Conservation (phyloP, 2,888 invertebrate species). For the Erannis defoliaria region DNA sequence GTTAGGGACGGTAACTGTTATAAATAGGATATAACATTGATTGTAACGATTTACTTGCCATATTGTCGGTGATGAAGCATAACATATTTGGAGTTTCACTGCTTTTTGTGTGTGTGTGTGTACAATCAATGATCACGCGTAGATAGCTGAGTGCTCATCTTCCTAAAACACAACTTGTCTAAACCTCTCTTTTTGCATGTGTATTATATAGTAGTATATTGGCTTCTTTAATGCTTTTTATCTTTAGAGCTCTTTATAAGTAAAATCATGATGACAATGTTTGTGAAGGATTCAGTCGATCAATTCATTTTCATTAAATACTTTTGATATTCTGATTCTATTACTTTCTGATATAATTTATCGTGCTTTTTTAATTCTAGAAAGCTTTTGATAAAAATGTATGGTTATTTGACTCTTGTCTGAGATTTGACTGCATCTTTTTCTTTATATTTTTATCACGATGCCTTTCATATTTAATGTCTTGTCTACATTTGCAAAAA, state of each 20-base stretch:
- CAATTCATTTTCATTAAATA: not conserved
- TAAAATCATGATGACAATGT: not conserved
- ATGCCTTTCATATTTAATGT: not conserved
- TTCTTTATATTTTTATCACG: conserved; percentile 9
- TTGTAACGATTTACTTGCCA: conserved; percentile 45
- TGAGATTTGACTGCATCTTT: conserved; percentile 24
- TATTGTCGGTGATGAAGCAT: conserved; percentile 76
- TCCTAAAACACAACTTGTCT: not conserved
- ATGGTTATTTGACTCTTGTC: not conserved
- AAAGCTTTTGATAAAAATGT: not conserved
- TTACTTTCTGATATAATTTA: not conserved
- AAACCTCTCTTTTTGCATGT: conserved; percentile 1
- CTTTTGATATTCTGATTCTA: not conserved
- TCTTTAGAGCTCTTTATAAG: not conserved
- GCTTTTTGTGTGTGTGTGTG: conserved; percentile 37
- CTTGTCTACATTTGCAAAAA: conserved; percentile 17
- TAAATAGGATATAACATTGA: conserved; percentile 43
- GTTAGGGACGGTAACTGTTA: conserved; percentile 9
- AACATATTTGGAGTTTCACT: conserved; percentile 41
- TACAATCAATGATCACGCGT: conserved; percentile 28
- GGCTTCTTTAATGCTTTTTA: not conserved
- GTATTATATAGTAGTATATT: not conserved
- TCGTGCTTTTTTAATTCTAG: conserved; percentile 1
- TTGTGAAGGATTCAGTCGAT: conserved; percentile 6
- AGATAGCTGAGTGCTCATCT: conserved; percentile 6